These are phyloP conservation scores for Neoscelio sp. DNA, from an alignment of 2,888 invertebrate genomes.

Conservation along the genomic window DNA sequence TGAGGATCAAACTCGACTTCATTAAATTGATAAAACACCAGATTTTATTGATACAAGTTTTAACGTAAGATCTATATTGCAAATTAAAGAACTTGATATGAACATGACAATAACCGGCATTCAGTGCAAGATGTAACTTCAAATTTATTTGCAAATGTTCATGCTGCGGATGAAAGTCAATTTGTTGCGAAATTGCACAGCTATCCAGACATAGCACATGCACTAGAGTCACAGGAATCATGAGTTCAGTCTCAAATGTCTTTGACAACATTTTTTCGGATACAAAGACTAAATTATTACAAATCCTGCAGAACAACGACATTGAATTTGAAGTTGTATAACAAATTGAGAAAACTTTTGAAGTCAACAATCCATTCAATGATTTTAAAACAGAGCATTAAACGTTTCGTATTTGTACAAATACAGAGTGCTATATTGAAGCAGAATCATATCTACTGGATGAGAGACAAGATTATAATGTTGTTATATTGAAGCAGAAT, in stretches of 20 bases:
- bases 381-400: constrained; percentile 15
- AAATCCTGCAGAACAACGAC: not conserved
- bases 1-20: no score
- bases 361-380: constrained; percentile 4
- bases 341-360: not conserved
- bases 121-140: not conserved
- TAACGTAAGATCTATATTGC: not conserved
- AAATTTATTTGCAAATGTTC: not conserved
- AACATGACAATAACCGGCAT: not conserved
- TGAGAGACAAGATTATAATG: constrained; percentile 51
- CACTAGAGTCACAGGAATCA: not conserved
- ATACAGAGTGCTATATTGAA: constrained; percentile 45
- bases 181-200: not conserved
- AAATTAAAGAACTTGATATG: not conserved
- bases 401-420: constrained; percentile 40
- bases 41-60: no score
- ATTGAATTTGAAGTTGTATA: not conserved
- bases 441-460: constrained; percentile 42
- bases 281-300: not conserved
- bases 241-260: not conserved
- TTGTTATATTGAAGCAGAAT: constrained; percentile 52
- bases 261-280: not conserved
- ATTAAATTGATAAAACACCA: no score
- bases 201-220: not conserved
- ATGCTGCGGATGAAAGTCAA: not conserved